Evolutionary conservation across 2,797 vertebrate species (phyloP), one percentile per base, ranked within the genome.

Genomic region (Chelon auratus): DNA sequence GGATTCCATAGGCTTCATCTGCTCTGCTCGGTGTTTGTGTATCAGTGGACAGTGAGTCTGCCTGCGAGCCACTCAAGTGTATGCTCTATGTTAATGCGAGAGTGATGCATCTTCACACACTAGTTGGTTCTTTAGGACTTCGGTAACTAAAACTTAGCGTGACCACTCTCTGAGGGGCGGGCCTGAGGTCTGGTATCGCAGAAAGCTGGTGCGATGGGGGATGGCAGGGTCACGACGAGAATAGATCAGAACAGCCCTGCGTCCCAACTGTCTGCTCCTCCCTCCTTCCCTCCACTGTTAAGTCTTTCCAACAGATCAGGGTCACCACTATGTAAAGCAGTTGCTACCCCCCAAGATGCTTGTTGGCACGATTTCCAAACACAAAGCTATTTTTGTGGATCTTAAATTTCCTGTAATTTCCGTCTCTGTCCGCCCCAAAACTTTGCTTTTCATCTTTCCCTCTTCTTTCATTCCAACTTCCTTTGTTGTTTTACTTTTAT

Each of bases 111-210:
- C 50, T 3, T 67, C 9, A 24, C 40, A n/a, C 5, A 13, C 4
- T 15, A 54, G 67, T 67, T 47, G 72, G 30, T 59, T 22, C 2
- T 11, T 17, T 12, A 39, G 54, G 45, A 74, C 55, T 10, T 47
- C 1, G 1, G 18, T 53, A 67, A 54, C 47, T 67, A 51, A 83
- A 65, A 40, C 30, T 6, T 56, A 45, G 42, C 36, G 5, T 18
- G 37, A 68, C 51, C 36, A 22, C 26, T 48, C 52, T 24, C 43
- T 70, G 15, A 61, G 67, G 78, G 62, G 64, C 5, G 47, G 53
- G 62, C 58, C 64, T 7, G 71, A 85, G 89, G 78, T 93, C 86
- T 39, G 15, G 75, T 93, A 92, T 83, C 92, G 75, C 40, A 40
- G 9, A 36, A 24, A 5, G 18, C 4, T 9, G 47, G 48, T 64